phyloP scores from a whole-genome alignment of 2,113 vertebrate species.

The Erythrolamprus reginae region DNA sequence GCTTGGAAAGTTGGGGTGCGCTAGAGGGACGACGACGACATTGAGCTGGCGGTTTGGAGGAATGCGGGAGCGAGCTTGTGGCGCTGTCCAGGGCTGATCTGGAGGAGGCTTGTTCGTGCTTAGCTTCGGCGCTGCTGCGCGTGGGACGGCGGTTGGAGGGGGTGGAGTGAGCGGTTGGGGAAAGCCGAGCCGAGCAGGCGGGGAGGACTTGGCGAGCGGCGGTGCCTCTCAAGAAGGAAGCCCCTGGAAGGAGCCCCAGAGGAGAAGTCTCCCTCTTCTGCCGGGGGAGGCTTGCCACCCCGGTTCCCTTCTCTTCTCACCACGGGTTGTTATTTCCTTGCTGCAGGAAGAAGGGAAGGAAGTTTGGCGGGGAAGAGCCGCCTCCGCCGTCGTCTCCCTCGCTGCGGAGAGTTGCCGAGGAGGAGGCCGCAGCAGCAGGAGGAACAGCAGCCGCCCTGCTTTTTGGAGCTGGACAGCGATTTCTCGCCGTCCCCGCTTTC shows the following conservation, averaged over 20 bases:
- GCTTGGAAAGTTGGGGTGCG: not conserved
- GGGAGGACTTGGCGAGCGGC: not conserved
- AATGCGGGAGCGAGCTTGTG: conserved; percentile 56
- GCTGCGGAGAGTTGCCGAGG: conserved; percentile 24
- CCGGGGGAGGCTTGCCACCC: not conserved
- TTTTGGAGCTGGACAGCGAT: conserved; percentile 65
- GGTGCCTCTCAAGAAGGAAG: conserved; percentile 1
- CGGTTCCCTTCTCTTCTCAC: not conserved
- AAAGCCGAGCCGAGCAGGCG: not conserved
- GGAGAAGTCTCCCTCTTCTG: not conserved
- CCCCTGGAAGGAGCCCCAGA: not conserved
- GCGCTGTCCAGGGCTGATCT: conserved; percentile 89
- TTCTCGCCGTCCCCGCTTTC: conserved; percentile 6
- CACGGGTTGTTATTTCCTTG: not conserved
- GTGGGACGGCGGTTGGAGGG: conserved; percentile 7
- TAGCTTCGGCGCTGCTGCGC: conserved; percentile 23
- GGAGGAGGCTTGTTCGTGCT: conserved; percentile 26
- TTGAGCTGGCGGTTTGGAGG: not conserved
- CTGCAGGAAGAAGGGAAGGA: not conserved
- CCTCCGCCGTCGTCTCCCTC: not conserved
- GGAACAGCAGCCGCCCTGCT: conserved; percentile 32
- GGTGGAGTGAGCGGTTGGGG: not conserved
- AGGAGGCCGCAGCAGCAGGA: conserved; percentile 5
- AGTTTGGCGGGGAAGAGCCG: conserved; percentile 7
- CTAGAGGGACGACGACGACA: no score